Conservation (phyloP, 2,797 vertebrate genomes). For the Leucoraja ocellata region DNA sequence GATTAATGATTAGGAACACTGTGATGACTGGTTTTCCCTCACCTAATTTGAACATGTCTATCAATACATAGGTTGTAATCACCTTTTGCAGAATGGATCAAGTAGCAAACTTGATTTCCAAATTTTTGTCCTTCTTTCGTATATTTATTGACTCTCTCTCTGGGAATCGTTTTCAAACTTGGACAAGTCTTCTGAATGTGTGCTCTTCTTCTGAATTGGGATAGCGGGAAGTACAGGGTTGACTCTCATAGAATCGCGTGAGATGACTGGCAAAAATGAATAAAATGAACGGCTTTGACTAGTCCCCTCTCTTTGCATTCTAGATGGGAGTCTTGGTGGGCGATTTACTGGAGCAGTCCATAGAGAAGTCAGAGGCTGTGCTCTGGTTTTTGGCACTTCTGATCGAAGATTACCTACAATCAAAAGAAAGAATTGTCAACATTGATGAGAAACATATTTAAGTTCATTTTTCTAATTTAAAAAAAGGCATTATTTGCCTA, state of each 20-base stretch:
- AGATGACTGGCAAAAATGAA: conserved; percentile 55
- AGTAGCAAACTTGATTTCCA: background rate
- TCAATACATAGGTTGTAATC: background rate
- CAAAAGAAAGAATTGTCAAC: background rate
- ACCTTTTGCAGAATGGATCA: background rate
- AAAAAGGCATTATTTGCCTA: background rate
- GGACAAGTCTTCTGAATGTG: conserved; percentile 31
- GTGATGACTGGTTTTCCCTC: background rate
- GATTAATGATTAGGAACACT: background rate
- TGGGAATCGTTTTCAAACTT: background rate
- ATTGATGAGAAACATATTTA: background rate
- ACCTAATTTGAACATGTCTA: background rate
- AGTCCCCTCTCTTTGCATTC: conserved; percentile 46
- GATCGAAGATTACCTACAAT: conserved; percentile 53
- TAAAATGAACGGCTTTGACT: conserved; percentile 52
- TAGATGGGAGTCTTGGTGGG: conserved; percentile 47
- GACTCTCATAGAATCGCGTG: conserved; percentile 59
- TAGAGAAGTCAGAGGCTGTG: conserved; percentile 53
- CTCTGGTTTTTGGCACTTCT: conserved; percentile 58
- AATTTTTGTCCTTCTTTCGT: background rate
- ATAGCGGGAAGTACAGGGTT: conserved; percentile 69
- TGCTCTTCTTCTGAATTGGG: conserved; percentile 61
- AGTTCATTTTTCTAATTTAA: background rate
- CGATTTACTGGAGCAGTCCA: conserved; percentile 47
- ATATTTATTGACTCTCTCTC: background rate